Evolutionary conservation across 2,888 invertebrate species (phyloP), one percentile per base, ranked within the genome.

Genomic region (Antheraea assamensis): DNA sequence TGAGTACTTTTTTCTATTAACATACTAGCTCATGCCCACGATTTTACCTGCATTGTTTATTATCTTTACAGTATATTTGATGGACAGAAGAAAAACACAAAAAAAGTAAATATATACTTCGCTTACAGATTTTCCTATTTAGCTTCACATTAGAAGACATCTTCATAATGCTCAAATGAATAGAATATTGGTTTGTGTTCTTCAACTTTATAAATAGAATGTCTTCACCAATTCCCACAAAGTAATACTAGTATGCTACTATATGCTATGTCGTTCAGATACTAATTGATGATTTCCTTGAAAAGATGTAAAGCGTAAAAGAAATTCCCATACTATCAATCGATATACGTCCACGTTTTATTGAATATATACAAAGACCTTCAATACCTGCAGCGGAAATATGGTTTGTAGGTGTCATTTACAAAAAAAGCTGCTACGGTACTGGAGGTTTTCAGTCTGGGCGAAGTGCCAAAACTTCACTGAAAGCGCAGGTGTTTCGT

Each of bases 381-480:
- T 24, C 17, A 66, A 17, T 31, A 21, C 21, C 66, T 35, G 31
- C 68, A 35, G 35, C 21, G 35, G 68, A 68, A 68, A 68, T 68
- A 68, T 68, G 35, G 68, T 35, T 68, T 68, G 24, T 68, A 61
- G 61, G 35, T 68, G 68, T 68, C 68, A n/a, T 35, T 68, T 68
- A 10, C 68, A 68, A 35, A 61, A 52, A 61, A 61, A 61, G 61
- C 17, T 2, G 17, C 27, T 61, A 27, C 35, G 24, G 35, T 68
- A 68, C 35, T 68, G 3, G 35, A 21, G 31, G 35, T 21, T 27
- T 31, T 35, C 73, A 58, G 42, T 58, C 27, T 55, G 66, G 73
- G 73, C 73, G 70, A 35, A n/a, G 21, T 55, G 73, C 73, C 73
- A 73, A 73, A 70, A 61, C 27, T 73, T 58, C 70, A 27, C 73